These are phyloP conservation scores for Caenorhabditis becei DNA, from an alignment of 2,888 invertebrate genomes.

Conservation along the genomic window DNA sequence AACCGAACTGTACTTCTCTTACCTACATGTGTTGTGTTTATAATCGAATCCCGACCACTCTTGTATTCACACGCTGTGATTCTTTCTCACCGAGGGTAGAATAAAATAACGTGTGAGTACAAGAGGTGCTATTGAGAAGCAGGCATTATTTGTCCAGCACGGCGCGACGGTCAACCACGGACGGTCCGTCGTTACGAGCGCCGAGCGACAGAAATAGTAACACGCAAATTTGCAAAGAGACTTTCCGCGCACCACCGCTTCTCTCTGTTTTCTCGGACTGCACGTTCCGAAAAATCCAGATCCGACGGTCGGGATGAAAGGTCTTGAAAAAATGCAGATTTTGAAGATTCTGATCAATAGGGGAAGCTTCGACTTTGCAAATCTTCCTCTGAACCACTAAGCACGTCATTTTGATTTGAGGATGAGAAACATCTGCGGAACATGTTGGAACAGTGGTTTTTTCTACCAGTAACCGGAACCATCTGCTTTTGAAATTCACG, in stretches of 20 bases:
- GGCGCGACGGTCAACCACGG: conserved; percentile 49
- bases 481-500: too few relatives aligned
- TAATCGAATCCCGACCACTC: not conserved
- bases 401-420: not conserved
- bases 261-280: conserved; percentile 5
- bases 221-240: conserved; percentile 59
- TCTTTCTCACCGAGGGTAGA: not conserved
- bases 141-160: conserved; percentile 48
- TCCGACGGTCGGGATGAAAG: not conserved
- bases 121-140: conserved; percentile 32
- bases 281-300: conserved; percentile 15
- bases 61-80: not conserved
- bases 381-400: too few relatives aligned
- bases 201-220: conserved; percentile 50
- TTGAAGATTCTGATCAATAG: not conserved
- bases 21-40: not conserved
- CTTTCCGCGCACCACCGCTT: conserved; percentile 37
- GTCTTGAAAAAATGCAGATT: not conserved
- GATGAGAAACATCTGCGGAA: not conserved
- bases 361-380: too few relatives aligned
- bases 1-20: not conserved
- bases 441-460: too few relatives aligned
- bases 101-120: conserved; percentile 20
- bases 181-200: conserved; percentile 40
- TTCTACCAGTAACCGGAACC: too few relatives aligned